A percentile compares a stretch with the other conserved stretches of the same genome.
phyloP scores from a whole-genome alignment of 2,113 vertebrate genomes.

The Pelodiscus sinensis region DNA sequence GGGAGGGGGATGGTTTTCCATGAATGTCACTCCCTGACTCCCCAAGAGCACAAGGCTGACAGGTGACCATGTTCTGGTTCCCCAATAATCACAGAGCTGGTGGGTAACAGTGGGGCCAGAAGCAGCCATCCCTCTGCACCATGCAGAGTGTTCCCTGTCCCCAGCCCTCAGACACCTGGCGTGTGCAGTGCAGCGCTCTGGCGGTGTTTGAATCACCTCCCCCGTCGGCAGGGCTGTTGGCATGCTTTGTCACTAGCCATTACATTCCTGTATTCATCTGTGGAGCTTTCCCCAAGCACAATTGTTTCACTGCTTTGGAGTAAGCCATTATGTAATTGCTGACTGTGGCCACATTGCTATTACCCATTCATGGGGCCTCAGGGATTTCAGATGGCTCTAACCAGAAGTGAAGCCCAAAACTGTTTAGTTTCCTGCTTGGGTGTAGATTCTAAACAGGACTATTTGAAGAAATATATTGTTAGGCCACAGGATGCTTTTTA shows the following conservation, averaged over 20 bases:
- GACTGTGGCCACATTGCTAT: background rate
- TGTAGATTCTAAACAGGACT: background rate
- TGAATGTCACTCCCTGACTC: no score
- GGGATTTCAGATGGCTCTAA: background rate
- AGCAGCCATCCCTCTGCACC: no score
- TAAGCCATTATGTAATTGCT: constrained; percentile 30
- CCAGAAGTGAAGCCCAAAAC: background rate
- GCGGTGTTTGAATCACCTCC: no score
- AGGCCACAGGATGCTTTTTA: constrained; percentile 39
- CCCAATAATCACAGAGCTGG: no score
- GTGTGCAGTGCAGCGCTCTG: no score
- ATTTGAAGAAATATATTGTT: constrained; percentile 14
- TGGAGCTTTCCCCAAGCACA: background rate
- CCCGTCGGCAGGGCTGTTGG: no score
- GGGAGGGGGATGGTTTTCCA: no score
- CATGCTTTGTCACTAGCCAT: background rate
- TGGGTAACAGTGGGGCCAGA: no score
- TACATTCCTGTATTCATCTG: constrained; percentile 10
- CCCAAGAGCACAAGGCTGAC: no score
- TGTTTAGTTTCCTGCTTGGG: constrained; percentile 15
- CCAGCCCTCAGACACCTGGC: no score
- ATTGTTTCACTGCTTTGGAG: background rate
- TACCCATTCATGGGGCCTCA: constrained; percentile 2
- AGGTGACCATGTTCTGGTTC: no score
- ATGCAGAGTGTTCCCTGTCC: no score